Conservation (phyloP, 2,113 vertebrate species). For the Ia io region DNA sequence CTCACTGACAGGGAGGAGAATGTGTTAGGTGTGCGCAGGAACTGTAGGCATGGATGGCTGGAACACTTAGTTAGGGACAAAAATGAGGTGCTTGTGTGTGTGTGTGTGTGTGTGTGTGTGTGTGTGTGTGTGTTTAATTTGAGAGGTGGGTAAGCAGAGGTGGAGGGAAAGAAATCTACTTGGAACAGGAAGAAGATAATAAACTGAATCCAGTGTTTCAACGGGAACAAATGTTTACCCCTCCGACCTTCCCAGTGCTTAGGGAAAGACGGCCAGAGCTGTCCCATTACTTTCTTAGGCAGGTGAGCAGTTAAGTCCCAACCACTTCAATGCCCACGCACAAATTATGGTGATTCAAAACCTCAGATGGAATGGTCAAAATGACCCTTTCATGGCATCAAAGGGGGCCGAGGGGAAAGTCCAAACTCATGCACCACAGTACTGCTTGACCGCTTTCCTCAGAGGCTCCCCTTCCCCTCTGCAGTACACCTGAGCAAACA, state of each 20-base stretch:
- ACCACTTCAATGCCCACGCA: neutral
- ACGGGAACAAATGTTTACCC: neutral
- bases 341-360: neutral
- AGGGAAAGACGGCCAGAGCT: neutral
- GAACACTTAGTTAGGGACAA: neutral
- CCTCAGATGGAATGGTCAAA: neutral
- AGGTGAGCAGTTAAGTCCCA: neutral
- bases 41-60: neutral
- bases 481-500: slow-evolving; percentile 64
- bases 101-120: no score
- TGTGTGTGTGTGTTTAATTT: no score
- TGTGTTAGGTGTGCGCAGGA: no score
- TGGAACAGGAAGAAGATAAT: fast-evolving
- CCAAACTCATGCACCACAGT: neutral
- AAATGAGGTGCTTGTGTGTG: neutral
- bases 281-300: neutral
- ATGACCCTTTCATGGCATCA: neutral
- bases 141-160: neutral
- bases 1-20: neutral
- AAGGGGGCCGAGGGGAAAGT: neutral
- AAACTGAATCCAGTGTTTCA: neutral
- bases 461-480: neutral
- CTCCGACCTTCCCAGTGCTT: fast-evolving
- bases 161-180: neutral
- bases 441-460: neutral